Evolutionary conservation across 2,888 invertebrate genomes (phyloP).

Genomic region (Euspilapteryx auroguttella): DNA sequence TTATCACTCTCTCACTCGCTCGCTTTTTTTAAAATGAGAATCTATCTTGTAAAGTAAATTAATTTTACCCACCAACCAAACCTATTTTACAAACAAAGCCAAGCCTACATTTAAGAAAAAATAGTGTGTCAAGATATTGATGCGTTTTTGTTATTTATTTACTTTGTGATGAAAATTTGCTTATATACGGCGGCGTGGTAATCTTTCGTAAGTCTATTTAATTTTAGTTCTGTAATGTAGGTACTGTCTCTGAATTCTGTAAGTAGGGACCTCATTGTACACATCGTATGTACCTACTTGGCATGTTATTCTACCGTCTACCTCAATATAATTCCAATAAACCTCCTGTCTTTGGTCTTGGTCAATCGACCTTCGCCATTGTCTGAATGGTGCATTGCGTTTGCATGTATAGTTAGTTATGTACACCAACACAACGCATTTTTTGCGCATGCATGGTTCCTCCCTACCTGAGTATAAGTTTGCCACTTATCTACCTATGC

Average conservation of each 20-base stretch:
- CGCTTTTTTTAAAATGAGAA: constrained; percentile 58
- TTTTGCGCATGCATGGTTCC: constrained; percentile 1
- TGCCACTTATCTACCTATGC: background rate
- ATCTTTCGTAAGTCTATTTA: constrained; percentile 30
- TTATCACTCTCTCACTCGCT: too few relatives aligned
- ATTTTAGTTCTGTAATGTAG: too few relatives aligned
- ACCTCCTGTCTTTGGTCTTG: constrained; percentile 11
- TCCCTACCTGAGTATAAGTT: constrained; percentile 1
- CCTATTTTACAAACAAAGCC: too few relatives aligned
- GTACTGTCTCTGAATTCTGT: too few relatives aligned
- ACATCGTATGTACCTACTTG: background rate
- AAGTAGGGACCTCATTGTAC: too few relatives aligned
- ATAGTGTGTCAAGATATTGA: constrained; percentile 52
- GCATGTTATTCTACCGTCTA: background rate
- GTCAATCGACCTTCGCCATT: constrained; percentile 58
- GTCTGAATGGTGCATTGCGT: constrained; percentile 62
- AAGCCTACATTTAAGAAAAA: constrained; percentile 32
- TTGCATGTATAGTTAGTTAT: constrained; percentile 8
- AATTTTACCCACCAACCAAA: too few relatives aligned
- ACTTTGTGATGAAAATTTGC: constrained; percentile 58
- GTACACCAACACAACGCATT: constrained; percentile 2
- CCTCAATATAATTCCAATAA: background rate
- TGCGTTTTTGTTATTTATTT: constrained; percentile 62
- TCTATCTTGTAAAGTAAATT: too few relatives aligned
- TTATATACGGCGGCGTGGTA: constrained; percentile 59